phyloP scores from a whole-genome alignment of 2,888 invertebrate genomes.

The Perizoma flavofasciatum region DNA sequence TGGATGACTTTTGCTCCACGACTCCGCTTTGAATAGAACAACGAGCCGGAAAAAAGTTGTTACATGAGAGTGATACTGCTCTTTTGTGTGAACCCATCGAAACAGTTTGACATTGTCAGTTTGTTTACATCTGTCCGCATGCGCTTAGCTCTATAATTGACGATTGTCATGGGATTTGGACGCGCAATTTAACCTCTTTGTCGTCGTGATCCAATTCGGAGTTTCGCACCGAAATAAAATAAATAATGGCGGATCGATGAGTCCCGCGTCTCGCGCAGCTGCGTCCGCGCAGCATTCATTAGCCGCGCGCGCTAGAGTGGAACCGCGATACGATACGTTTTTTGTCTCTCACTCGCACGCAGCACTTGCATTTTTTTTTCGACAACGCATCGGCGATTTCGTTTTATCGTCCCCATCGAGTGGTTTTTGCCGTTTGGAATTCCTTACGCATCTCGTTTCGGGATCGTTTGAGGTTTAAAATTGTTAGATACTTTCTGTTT shows the following conservation, averaged over 20 bases:
- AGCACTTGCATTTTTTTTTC: constrained; percentile 77
- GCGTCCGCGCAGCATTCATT: constrained; percentile 75
- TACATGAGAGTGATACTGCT: constrained; percentile 27
- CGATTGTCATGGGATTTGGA: constrained; percentile 79
- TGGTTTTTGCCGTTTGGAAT: constrained; percentile 78
- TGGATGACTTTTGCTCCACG: constrained; percentile 34
- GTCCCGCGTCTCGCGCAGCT: constrained; percentile 66
- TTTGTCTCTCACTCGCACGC: constrained; percentile 80
- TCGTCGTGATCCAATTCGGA: constrained; percentile 77
- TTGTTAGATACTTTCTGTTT: constrained; percentile 48
- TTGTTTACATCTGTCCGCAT: constrained; percentile 80
- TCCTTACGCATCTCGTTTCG: constrained; percentile 76
- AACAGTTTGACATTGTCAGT: constrained; percentile 58
- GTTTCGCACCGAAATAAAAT: constrained; percentile 81
- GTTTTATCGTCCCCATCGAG: constrained; percentile 80
- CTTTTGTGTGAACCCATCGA: constrained; percentile 49
- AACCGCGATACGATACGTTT: constrained; percentile 80
- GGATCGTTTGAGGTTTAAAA: constrained; percentile 60
- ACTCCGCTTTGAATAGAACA: constrained; percentile 31
- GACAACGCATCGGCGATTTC: constrained; percentile 80
- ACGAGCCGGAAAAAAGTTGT: constrained; percentile 31
- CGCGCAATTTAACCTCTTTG: constrained; percentile 82
- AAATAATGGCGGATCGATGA: constrained; percentile 77
- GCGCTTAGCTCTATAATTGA: constrained; percentile 67
- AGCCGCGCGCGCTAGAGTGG: constrained; percentile 79